Evolutionary conservation across 2,113 vertebrate genomes (phyloP).

Genomic region (Ptyas mucosa): DNA sequence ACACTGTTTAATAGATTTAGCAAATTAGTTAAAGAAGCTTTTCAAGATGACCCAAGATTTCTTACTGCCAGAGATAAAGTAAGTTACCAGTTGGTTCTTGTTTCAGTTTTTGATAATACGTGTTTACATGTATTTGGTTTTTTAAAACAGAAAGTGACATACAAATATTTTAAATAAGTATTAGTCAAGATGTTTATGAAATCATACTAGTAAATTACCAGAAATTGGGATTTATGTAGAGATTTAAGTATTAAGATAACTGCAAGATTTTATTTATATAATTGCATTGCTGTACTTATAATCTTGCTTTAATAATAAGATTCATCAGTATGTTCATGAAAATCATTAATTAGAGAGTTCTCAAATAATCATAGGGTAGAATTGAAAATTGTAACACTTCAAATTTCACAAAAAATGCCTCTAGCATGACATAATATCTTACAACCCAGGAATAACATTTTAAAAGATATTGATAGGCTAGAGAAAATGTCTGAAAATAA

Average conservation of each 20-base stretch:
- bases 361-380: not conserved
- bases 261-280: not conserved
- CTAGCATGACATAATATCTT: not conserved
- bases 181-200: not conserved
- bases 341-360: not conserved
- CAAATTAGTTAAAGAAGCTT: slow-evolving; percentile 96
- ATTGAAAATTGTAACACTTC: not conserved
- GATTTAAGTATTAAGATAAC: not conserved
- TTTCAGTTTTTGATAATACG: not conserved
- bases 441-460: not conserved
- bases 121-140: not conserved
- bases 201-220: not conserved
- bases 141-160: not conserved
- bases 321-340: slow-evolving; percentile 11
- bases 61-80: slow-evolving; percentile 98
- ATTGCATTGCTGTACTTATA: not conserved
- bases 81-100: slow-evolving; percentile 27
- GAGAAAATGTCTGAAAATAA: not conserved
- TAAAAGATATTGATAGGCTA: not conserved
- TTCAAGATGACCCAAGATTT: slow-evolving; percentile 97
- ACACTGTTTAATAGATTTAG: slow-evolving; percentile 98
- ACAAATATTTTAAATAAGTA: not conserved
- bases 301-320: not conserved
- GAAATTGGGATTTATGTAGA: not conserved
- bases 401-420: not conserved